Evolutionary conservation across 2,888 invertebrate species (phyloP), one percentile per base, ranked within the genome.

Genomic region (Aleiodes leptofemur): DNA sequence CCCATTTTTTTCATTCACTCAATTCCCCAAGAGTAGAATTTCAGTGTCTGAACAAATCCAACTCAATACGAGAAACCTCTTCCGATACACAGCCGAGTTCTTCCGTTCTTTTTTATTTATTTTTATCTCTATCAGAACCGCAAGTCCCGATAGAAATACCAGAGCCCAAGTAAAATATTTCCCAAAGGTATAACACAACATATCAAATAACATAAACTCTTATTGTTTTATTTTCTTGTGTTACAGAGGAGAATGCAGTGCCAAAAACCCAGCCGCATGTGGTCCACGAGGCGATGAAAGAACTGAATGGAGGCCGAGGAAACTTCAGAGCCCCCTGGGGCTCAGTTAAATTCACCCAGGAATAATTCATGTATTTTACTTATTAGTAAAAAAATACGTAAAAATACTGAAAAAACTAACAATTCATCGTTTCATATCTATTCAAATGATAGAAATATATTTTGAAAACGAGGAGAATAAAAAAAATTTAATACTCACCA

Each of bases 251-350:
- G 81, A 81, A 86, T 86, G 85, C 83, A 78, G 82, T 79, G 81
- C 76, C 75, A 81, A 79, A 79, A 82, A 80, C 81, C 79, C 77
- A 79, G 79, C 74, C 77, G 82, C 79, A 83, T 79, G 77, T 76
- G 78, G 77, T 78, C 76, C 79, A 81, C 84, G 83, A 86, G 85
- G 84, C 87, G 84, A 88, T 88, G 88, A 87, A 84, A 85, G 82
- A 82, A 78, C 85, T 86, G 86, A 86, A 88, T 88, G 88, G 88
- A 88, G 87, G 83, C 88, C 85, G 88, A 88, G 84, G 88, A 88
- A 86, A 83, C 84, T 82, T 85, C 87, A 83, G 88, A 88, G 88
- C 88, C 88, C 87, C 88, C 86, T 83, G 88, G 88, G 88, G 88
- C 86, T 86, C 79, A 81, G 82, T 83, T 83, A 82, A 81, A 84